Evolutionary conservation across 2,888 invertebrate species (phyloP).

Genomic region (Aphodius granarius): DNA sequence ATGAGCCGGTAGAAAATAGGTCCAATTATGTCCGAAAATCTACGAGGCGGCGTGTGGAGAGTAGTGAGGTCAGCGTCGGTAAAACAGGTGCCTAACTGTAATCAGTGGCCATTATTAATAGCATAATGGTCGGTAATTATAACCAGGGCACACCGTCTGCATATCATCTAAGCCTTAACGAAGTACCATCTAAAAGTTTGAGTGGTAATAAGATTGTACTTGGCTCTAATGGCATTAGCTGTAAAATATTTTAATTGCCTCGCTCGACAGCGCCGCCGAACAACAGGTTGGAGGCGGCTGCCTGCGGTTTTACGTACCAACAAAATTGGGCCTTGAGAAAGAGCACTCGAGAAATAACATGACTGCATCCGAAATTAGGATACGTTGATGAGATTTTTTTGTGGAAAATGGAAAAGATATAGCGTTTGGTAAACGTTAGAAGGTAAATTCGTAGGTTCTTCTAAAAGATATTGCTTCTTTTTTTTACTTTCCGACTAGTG

Average conservation of each 20-base stretch:
- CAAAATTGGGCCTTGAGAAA: not conserved
- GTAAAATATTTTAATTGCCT: slow-evolving; percentile 14
- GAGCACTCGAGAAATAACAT: not conserved
- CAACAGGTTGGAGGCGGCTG: not conserved
- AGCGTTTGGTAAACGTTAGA: too few species aligned
- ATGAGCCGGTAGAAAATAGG: not conserved
- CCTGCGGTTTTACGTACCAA: not conserved
- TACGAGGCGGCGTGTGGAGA: not conserved
- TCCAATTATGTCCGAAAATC: not conserved
- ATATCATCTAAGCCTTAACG: slow-evolving; percentile 7
- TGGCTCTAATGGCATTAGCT: slow-evolving; percentile 9
- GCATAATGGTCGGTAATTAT: slow-evolving; percentile 12
- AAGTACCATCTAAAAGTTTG: slow-evolving; percentile 14
- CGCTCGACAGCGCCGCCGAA: not conserved
- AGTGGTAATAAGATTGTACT: slow-evolving; percentile 10
- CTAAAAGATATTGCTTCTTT: too few species aligned
- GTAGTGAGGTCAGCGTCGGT: not conserved
- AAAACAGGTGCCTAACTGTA: slow-evolving; percentile 8
- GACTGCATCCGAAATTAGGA: not conserved
- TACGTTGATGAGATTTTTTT: too few species aligned
- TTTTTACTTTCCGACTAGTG: too few species aligned
- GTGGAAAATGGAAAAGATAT: too few species aligned
- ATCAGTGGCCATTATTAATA: slow-evolving; percentile 14
- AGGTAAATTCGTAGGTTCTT: too few species aligned
- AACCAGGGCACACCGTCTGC: slow-evolving; percentile 10